These are phyloP conservation scores for Muscicapa striata DNA, from an alignment of 2,797 vertebrate genomes.

Conservation along the genomic window DNA sequence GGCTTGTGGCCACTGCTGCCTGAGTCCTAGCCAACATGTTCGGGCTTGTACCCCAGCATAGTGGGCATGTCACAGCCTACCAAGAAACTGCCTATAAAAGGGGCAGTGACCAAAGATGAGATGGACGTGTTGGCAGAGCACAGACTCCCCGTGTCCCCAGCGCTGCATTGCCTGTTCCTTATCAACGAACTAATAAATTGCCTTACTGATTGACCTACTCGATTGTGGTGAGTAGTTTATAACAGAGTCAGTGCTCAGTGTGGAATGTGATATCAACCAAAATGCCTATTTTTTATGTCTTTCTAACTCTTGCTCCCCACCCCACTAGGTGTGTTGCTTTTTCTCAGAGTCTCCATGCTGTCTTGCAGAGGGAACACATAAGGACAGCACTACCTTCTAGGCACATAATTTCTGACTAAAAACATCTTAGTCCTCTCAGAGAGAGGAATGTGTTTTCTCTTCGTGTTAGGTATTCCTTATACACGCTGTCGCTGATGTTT, in stretches of 20 bases:
- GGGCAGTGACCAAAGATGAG: no score
- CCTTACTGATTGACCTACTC: no score
- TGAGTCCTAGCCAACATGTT: no score
- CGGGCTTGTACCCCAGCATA: no score
- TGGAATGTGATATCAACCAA: not conserved
- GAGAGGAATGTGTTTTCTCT: constrained; percentile 14
- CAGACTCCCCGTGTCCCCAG: no score
- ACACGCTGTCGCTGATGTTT: not conserved
- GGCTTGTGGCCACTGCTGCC: no score
- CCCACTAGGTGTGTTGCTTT: accelerated
- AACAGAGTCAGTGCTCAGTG: not conserved
- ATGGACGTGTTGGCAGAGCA: no score
- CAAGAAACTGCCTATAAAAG: no score
- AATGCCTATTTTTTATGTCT: not conserved
- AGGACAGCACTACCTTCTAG: not conserved
- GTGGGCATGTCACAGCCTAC: no score
- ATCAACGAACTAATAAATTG: no score
- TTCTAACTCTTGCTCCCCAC: not conserved
- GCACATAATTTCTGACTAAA: not conserved
- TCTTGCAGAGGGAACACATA: not conserved
- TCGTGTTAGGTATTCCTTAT: not conserved
- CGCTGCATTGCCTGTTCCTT: no score
- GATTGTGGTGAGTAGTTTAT: no score
- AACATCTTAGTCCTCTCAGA: not conserved
- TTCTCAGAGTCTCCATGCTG: not conserved